These are phyloP conservation scores for Nephrotoma appendiculata DNA, from an alignment of 2,888 invertebrate species.

Conservation along the genomic window DNA sequence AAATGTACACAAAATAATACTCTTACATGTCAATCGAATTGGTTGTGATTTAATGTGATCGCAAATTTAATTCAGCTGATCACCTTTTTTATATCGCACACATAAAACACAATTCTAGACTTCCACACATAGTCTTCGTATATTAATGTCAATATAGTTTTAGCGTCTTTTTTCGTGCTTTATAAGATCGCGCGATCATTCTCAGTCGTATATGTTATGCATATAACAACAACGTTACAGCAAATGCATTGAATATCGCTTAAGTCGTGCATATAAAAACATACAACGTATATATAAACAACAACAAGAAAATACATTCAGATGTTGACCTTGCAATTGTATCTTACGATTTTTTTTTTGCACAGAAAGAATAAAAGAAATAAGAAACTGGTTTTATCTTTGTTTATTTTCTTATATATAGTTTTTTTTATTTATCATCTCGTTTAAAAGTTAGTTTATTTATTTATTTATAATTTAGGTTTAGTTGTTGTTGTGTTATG, in stretches of 20 bases:
- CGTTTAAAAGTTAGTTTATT: neutral
- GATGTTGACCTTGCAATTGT: neutral
- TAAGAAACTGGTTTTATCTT: neutral
- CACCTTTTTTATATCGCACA: neutral
- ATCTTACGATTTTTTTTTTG: neutral
- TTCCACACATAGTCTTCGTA: neutral
- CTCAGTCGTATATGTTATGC: neutral
- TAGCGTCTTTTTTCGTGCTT: neutral
- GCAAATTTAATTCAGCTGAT: neutral
- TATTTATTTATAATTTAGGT: neutral
- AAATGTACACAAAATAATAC: too few relatives aligned
- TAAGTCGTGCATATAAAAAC: neutral
- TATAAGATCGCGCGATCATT: neutral
- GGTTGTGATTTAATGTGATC: neutral
- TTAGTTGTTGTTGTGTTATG: neutral
- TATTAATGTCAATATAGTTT: neutral
- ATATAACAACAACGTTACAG: neutral
- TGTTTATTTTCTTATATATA: neutral
- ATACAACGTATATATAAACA: neutral
- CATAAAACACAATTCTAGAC: neutral
- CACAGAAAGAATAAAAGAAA: neutral
- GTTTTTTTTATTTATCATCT: neutral
- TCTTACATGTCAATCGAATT: neutral
- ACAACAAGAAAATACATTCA: neutral
- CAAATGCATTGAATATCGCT: neutral